Conservation (phyloP, 1,140 invertebrate genomes). For the Drosophila ogumai region DNA sequence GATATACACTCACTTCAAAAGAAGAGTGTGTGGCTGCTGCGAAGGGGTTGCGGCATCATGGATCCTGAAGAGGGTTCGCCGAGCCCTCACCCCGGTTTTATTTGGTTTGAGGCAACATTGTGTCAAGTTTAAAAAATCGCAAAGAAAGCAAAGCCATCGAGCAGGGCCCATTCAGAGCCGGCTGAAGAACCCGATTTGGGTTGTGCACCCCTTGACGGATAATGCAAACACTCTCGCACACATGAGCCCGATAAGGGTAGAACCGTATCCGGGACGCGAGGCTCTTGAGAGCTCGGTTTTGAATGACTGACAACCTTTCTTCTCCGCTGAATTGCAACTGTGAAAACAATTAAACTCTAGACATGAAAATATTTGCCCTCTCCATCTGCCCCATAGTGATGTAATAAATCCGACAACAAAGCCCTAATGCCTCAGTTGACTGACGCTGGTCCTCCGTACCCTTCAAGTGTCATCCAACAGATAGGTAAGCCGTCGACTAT, state of each 20-base stretch:
- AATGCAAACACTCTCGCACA: conserved; percentile 59
- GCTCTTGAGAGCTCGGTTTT: conserved; percentile 67
- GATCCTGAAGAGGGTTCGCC: conserved; percentile 53
- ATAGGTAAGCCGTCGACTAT: conserved; percentile 31
- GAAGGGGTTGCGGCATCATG: conserved; percentile 50
- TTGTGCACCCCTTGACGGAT: conserved; percentile 56
- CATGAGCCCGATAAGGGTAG: conserved; percentile 64
- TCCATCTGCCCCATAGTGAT: conserved; percentile 51
- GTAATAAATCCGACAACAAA: conserved; percentile 73
- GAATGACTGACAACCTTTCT: conserved; percentile 64
- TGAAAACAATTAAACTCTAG: conserved; percentile 78
- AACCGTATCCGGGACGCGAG: conserved; percentile 43
- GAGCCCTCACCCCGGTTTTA: conserved; percentile 17
- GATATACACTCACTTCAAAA: conserved; percentile 79
- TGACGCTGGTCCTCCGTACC: conserved; percentile 33
- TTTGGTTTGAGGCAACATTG: conserved; percentile 67
- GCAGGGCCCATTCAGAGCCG: conserved; percentile 45
- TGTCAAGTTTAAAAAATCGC: conserved; percentile 73
- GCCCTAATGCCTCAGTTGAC: conserved; percentile 62
- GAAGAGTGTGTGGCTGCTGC: conserved; percentile 35
- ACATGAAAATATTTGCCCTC: conserved; percentile 74
- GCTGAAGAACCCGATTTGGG: conserved; percentile 50
- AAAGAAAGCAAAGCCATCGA: conserved; percentile 59
- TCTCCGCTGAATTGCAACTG: conserved; percentile 66
- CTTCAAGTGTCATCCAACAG: conserved; percentile 65